A percentile compares a stretch with the other conserved stretches of the same genome.
Evolutionary conservation across 2,113 vertebrate species (phyloP).

Genomic region (Mastomys natalensis): DNA sequence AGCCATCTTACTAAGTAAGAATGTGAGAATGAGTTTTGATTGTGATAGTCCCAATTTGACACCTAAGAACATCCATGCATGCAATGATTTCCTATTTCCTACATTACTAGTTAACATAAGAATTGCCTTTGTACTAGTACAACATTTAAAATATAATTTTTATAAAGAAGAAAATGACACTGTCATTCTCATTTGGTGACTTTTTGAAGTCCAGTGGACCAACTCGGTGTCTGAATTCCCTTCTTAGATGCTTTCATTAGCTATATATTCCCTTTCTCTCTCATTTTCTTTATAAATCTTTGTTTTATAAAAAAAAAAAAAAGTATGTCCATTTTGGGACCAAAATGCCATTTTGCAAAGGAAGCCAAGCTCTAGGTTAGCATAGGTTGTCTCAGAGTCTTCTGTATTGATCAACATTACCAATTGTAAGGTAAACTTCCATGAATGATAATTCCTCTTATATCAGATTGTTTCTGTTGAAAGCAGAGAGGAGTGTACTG

Average conservation of each 20-base stretch:
- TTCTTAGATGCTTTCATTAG: not conserved
- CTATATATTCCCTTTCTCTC: not conserved
- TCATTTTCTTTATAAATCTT: conserved; percentile 36
- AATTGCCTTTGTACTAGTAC: not conserved
- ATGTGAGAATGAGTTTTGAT: not conserved
- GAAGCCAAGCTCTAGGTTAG: not conserved
- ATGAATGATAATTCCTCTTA: not conserved
- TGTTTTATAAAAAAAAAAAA: not conserved
- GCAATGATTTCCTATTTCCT: not conserved
- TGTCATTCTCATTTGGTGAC: not conserved
- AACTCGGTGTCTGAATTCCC: not conserved
- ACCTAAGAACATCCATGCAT: not conserved
- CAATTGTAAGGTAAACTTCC: not conserved
- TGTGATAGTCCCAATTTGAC: not conserved
- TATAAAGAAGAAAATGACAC: not conserved
- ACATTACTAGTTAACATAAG: conserved; percentile 2
- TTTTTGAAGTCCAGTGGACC: not conserved
- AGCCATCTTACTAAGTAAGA: not conserved
- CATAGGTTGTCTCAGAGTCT: not conserved
- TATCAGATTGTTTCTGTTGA: not conserved
- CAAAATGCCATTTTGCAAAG: not conserved
- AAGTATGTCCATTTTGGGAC: not conserved
- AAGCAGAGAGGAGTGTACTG: not conserved
- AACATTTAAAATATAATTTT: not conserved
- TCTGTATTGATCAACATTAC: not conserved